Conservation (phyloP, 2,113 vertebrate species). For the Stictonetta naevosa region DNA sequence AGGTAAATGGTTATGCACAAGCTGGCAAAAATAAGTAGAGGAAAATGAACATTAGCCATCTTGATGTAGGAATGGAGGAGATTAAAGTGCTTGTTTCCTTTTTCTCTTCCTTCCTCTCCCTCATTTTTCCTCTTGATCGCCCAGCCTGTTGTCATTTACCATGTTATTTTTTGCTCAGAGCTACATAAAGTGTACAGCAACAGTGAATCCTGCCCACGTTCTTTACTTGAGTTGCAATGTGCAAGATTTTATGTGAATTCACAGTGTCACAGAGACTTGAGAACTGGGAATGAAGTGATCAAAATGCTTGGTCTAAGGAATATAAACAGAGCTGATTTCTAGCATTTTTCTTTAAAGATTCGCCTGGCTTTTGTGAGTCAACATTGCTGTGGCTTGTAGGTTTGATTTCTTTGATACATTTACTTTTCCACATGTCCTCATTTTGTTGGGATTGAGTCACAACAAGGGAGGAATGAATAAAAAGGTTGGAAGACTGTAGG, state of each 20-base stretch:
- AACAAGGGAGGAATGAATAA: neutral
- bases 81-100: neutral
- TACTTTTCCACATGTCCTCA: neutral
- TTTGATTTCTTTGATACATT: neutral
- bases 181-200: neutral
- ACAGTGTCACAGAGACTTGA: neutral
- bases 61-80: neutral
- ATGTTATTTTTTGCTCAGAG: neutral
- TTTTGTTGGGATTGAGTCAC: neutral
- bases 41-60: neutral
- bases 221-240: neutral
- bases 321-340: neutral
- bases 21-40: neutral
- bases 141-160: neutral
- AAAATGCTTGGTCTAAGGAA: neutral
- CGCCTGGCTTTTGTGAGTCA: neutral
- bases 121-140: neutral
- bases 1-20: slow-evolving; percentile 77
- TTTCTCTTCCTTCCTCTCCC: neutral
- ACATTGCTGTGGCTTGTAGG: neutral
- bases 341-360: neutral
- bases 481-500: neutral
- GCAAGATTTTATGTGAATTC: neutral
- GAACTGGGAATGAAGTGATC: neutral
- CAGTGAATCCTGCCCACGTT: neutral